Conservation (phyloP, 2,888 invertebrate species). For the Notodonta dromedarius region DNA sequence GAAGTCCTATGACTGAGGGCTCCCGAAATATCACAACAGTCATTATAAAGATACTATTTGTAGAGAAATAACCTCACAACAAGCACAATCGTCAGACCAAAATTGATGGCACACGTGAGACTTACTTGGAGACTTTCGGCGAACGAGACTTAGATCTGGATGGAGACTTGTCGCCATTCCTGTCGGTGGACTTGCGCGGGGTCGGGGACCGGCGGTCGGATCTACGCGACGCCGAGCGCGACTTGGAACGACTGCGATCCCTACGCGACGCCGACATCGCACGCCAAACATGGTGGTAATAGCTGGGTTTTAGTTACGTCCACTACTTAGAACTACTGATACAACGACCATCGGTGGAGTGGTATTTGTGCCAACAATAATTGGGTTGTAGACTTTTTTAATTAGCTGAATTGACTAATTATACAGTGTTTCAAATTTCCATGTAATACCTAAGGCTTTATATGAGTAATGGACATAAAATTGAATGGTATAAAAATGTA, state of each 20-base stretch:
- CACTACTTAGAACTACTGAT: conserved; percentile 13
- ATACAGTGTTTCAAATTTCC: too few relatives aligned
- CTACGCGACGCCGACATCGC: conserved; percentile 52
- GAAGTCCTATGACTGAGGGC: too few relatives aligned
- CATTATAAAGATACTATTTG: too few relatives aligned
- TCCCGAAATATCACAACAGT: too few relatives aligned
- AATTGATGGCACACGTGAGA: conserved; percentile 63
- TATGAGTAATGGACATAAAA: too few relatives aligned
- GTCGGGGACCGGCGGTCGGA: conserved; percentile 54
- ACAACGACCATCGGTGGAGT: not conserved
- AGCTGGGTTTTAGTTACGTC: conserved; percentile 39
- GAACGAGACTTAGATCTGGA: conserved; percentile 80
- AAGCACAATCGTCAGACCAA: conserved; percentile 52
- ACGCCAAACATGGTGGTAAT: conserved; percentile 40
- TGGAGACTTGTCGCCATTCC: conserved; percentile 57
- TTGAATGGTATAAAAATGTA: too few relatives aligned
- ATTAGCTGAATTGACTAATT: too few relatives aligned
- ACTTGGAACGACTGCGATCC: conserved; percentile 72
- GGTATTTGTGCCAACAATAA: not conserved
- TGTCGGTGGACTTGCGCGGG: conserved; percentile 39
- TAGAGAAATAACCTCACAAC: conserved; percentile 50
- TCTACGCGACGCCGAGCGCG: conserved; percentile 59
- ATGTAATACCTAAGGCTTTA: too few relatives aligned
- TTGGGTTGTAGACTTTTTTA: too few relatives aligned
- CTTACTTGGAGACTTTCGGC: conserved; percentile 71